Evolutionary conservation across 1,140 invertebrate species (phyloP).

Genomic region (Mamestra configurata): DNA sequence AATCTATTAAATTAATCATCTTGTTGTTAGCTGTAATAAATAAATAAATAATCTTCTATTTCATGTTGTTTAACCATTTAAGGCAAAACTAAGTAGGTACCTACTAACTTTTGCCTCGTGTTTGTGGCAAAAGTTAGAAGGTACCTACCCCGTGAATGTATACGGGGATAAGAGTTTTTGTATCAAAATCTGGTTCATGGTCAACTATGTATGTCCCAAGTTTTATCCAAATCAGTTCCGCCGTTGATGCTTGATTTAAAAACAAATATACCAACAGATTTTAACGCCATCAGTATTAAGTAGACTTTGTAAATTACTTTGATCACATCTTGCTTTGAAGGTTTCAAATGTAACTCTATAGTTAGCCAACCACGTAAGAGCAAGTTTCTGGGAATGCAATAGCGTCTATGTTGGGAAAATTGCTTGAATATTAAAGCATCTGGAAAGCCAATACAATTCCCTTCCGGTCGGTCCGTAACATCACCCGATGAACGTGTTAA

Average conservation of each 20-base stretch:
- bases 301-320: background rate
- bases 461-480: background rate
- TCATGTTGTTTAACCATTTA: too few species aligned
- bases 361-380: background rate
- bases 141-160: too few species aligned
- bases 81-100: too few species aligned
- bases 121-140: too few species aligned
- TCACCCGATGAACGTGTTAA: background rate
- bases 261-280: background rate
- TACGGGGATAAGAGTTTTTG: too few species aligned
- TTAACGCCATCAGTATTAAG: background rate
- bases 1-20: too few species aligned
- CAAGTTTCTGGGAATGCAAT: conserved; percentile 19
- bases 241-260: background rate
- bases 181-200: too few species aligned
- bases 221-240: background rate
- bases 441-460: conserved; percentile 27
- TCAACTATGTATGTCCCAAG: too few species aligned
- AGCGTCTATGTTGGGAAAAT: background rate
- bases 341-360: background rate
- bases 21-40: too few species aligned
- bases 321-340: background rate
- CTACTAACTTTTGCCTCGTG: too few species aligned
- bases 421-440: conserved; percentile 11
- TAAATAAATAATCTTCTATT: too few species aligned